A percentile compares a stretch with the other conserved stretches of the same genome.
These are phyloP conservation scores for Psittacula echo DNA, from an alignment of 2,797 vertebrate genomes.

Conservation along the genomic window DNA sequence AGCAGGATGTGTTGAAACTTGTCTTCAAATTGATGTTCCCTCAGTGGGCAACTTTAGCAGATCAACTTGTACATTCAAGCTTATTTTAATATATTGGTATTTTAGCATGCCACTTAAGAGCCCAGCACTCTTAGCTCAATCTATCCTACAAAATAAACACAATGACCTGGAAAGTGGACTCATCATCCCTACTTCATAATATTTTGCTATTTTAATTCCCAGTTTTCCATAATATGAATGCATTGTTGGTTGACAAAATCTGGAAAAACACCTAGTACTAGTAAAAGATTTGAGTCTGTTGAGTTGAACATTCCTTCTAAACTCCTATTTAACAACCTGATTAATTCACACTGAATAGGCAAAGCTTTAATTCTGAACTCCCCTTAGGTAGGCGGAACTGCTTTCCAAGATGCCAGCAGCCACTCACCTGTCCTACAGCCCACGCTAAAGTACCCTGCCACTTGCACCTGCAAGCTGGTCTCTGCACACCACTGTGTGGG, in stretches of 20 bases:
- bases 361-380: not conserved
- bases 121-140: not conserved
- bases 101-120: not conserved
- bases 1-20: not conserved
- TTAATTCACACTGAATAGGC: not conserved
- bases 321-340: not conserved
- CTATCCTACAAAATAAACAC: not conserved
- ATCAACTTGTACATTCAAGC: not conserved
- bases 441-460: not conserved
- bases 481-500: rapidly evolving
- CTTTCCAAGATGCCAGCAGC: not conserved
- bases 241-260: not conserved
- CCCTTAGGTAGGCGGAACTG: not conserved
- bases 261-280: not conserved
- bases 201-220: not conserved
- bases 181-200: not conserved
- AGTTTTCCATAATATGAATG: not conserved
- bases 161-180: not conserved
- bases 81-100: not conserved
- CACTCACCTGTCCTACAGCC: not conserved
- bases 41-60: not conserved
- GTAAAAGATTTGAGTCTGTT: not conserved
- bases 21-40: not conserved
- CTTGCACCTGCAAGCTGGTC: not conserved
- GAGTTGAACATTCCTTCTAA: not conserved